Percentiles rank a stretch among this genome's conserved stretches.
phyloP scores from a whole-genome alignment of 2,888 invertebrate species.

The Pemphredon lugubris region DNA sequence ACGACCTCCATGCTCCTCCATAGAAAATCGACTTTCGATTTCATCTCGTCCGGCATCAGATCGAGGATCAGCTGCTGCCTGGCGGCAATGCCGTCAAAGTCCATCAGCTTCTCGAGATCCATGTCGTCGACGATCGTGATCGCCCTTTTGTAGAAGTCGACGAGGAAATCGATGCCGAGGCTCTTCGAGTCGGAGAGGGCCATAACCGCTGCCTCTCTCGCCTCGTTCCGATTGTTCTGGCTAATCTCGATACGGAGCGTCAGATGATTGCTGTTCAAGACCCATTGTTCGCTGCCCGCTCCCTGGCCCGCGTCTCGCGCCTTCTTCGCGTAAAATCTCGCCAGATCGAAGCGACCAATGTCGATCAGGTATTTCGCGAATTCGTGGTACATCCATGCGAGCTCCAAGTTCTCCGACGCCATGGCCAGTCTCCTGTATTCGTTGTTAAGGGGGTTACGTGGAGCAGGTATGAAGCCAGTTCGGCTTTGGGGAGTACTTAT shows the following conservation, averaged over 20 bases:
- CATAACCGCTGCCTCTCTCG: constrained; percentile 75
- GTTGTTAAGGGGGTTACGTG: background rate
- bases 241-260: constrained; percentile 80
- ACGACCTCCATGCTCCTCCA: constrained; percentile 81
- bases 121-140: constrained; percentile 77
- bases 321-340: constrained; percentile 75
- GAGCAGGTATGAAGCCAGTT: background rate
- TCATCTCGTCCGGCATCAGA: constrained; percentile 80
- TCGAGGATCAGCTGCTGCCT: constrained; percentile 80
- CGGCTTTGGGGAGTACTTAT: no score
- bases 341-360: constrained; percentile 79
- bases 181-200: constrained; percentile 73
- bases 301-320: constrained; percentile 73
- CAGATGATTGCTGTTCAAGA: constrained; percentile 80
- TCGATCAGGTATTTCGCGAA: constrained; percentile 79
- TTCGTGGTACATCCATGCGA: constrained; percentile 82
- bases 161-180: constrained; percentile 75
- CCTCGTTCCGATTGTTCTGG: constrained; percentile 82
- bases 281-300: constrained; percentile 78
- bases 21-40: constrained; percentile 79
- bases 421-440: constrained; percentile 65
- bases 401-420: constrained; percentile 77
- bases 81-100: constrained; percentile 76
- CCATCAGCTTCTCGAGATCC: constrained; percentile 77
- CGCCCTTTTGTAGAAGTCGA: constrained; percentile 74